Evolutionary conservation across 2,113 vertebrate genomes (phyloP).

Genomic region (Sporophila hypoxantha): DNA sequence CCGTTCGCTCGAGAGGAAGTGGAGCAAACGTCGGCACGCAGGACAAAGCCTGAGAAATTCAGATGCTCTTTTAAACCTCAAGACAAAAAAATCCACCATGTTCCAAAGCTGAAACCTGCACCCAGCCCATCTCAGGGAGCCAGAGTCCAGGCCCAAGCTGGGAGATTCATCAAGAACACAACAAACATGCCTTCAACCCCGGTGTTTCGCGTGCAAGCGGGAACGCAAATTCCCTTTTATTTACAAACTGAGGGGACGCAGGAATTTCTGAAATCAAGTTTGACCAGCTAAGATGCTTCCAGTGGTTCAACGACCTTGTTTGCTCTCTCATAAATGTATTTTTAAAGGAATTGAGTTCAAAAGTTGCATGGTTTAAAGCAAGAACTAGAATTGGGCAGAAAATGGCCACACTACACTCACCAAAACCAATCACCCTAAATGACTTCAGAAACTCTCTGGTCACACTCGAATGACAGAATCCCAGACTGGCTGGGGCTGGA

Average conservation of each 20-base stretch:
- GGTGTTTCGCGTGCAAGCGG: not conserved
- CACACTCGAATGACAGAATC: not conserved
- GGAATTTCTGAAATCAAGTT: conserved; percentile 6
- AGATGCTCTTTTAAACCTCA: not conserved
- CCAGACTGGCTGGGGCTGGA: not conserved
- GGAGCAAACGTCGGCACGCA: not conserved
- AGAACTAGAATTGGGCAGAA: not conserved
- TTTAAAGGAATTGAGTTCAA: not conserved
- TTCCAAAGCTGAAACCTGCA: not conserved
- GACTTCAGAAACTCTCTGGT: not conserved
- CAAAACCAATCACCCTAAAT: not conserved
- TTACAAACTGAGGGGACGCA: not conserved
- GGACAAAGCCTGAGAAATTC: not conserved
- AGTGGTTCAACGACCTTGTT: not conserved
- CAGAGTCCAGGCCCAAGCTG: not conserved
- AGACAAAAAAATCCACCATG: not conserved
- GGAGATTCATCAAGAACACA: not conserved
- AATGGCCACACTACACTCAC: accelerated
- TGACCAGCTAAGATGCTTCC: not conserved
- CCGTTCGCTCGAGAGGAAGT: not conserved
- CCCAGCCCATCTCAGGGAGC: not conserved
- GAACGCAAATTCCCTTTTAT: not conserved
- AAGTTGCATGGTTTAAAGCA: not conserved
- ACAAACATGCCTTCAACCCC: accelerated
- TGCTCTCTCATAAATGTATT: not conserved